phyloP scores from a whole-genome alignment of 2,888 invertebrate species.

The Troides aeacus region DNA sequence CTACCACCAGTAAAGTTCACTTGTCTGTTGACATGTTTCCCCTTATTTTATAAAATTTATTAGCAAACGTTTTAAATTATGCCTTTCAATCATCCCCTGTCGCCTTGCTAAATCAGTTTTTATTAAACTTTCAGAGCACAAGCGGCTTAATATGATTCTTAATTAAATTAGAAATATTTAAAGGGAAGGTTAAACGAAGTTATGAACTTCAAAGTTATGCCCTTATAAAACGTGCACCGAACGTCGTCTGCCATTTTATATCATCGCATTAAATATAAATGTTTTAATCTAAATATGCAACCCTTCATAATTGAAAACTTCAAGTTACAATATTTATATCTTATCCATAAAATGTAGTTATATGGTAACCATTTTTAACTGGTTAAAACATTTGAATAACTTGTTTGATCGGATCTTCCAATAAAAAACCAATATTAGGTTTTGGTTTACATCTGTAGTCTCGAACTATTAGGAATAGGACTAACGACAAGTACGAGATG shows the following conservation, averaged over 20 bases:
- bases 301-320: background rate
- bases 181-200: slow-evolving; percentile 24
- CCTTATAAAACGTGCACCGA: slow-evolving; percentile 28
- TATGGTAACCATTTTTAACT: too few species aligned
- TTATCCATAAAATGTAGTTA: background rate
- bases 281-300: slow-evolving; percentile 4
- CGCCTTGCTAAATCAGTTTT: slow-evolving; percentile 8
- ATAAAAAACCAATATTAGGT: too few species aligned
- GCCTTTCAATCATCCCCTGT: slow-evolving; percentile 12
- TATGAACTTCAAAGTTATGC: slow-evolving; percentile 24
- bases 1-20: background rate
- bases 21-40: background rate
- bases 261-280: slow-evolving; percentile 13
- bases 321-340: background rate
- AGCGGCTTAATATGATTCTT: slow-evolving; percentile 16
- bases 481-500: too few species aligned
- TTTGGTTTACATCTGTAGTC: too few species aligned
- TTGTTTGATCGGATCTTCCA: too few species aligned
- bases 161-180: slow-evolving; percentile 26
- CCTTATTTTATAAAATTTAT: background rate
- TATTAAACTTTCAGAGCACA: slow-evolving; percentile 12
- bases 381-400: too few species aligned
- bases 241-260: slow-evolving; percentile 16
- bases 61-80: background rate
- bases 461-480: too few species aligned